Conservation (phyloP, 2,113 vertebrate genomes). For the Tonatia bakeri region DNA sequence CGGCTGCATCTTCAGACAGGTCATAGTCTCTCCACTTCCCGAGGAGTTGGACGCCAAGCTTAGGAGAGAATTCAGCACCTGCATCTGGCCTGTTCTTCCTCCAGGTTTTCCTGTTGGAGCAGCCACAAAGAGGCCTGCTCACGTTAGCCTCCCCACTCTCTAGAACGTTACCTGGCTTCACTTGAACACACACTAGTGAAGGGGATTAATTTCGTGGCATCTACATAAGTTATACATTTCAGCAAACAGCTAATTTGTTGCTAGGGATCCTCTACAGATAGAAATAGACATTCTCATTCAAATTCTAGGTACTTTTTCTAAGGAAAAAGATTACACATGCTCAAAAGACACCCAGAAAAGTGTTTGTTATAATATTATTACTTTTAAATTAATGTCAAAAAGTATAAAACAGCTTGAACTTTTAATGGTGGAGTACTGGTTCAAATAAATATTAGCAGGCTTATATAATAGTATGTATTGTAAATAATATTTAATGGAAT, state of each 20-base stretch:
- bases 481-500: not conserved
- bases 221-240: not conserved
- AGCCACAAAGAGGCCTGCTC: not conserved
- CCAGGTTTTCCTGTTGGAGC: not conserved
- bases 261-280: not conserved
- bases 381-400: not conserved
- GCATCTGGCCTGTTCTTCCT: rapidly evolving
- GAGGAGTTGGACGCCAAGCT: rapidly evolving
- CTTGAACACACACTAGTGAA: not conserved
- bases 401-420: not conserved
- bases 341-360: not conserved
- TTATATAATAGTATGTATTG: not conserved
- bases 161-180: not conserved
- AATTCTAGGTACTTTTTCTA: not conserved
- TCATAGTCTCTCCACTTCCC: not conserved
- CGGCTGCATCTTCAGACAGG: not conserved
- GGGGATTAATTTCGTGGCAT: not conserved
- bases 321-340: not conserved
- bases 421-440: not conserved
- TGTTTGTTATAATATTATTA: not conserved
- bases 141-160: not conserved
- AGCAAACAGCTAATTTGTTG: not conserved
- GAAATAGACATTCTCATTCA: not conserved
- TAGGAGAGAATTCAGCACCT: not conserved
- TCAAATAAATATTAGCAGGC: not conserved